Conservation (phyloP, 2,113 vertebrate species). For the Coptodon rendalli region DNA sequence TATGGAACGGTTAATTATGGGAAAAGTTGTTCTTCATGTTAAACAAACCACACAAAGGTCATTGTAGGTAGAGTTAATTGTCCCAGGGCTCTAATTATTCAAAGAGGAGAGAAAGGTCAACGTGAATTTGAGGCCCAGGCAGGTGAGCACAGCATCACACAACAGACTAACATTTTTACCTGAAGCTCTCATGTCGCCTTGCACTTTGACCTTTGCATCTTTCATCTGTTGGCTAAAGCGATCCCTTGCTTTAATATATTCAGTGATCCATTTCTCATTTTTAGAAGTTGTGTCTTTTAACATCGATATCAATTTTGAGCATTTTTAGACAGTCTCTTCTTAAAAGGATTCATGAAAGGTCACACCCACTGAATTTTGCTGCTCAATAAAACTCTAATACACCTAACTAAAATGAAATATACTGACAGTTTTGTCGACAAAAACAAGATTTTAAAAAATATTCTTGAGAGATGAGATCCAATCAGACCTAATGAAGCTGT, state of each 20-base stretch:
- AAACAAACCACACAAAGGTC: neutral
- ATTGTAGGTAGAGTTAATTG: neutral
- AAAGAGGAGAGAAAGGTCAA: slow-evolving; percentile 10
- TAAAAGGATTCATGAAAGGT: neutral
- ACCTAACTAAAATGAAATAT: neutral
- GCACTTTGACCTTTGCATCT: neutral
- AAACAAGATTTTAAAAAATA: neutral
- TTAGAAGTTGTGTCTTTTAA: neutral
- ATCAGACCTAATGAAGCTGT: neutral
- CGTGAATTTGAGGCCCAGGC: neutral
- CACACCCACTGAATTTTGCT: neutral
- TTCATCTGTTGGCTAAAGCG: neutral
- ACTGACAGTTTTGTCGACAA: neutral
- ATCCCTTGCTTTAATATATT: neutral
- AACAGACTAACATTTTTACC: neutral
- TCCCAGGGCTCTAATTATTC: neutral
- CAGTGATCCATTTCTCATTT: neutral
- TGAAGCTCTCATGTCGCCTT: neutral
- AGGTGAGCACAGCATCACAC: neutral
- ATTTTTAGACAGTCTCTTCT: neutral
- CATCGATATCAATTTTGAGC: neutral
- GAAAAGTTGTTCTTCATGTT: neutral
- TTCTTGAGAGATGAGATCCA: neutral
- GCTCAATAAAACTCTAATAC: neutral
- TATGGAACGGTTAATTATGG: neutral